A percentile compares a stretch with the other conserved stretches of the same genome.
These are phyloP conservation scores for Pseudomyrmex dendroicus DNA, from an alignment of 1,140 invertebrate species.

Conservation along the genomic window DNA sequence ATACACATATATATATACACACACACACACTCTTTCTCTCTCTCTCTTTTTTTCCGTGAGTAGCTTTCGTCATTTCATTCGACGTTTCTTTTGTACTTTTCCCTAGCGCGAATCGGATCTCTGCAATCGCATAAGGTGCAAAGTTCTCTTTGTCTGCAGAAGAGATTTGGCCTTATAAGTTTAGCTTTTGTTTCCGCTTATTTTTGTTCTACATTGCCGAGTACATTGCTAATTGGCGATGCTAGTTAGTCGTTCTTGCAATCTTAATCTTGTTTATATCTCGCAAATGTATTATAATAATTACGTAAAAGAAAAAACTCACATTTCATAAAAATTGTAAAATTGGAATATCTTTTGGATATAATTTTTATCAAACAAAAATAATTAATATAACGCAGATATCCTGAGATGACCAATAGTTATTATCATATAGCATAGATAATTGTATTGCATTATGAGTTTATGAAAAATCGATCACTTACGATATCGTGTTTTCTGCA, in stretches of 20 bases:
- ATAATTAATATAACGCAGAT: too few species aligned
- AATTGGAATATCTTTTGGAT: not conserved
- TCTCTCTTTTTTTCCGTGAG: conserved; percentile 22
- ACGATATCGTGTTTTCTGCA: conserved; percentile 36
- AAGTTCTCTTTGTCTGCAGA: conserved; percentile 11
- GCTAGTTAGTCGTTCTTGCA: not conserved
- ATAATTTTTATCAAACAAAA: not conserved
- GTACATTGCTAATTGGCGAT: not conserved
- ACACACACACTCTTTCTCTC: conserved; percentile 23
- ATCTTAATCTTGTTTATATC: not conserved
- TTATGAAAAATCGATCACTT: conserved; percentile 43
- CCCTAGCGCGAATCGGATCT: not conserved
- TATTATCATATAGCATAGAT: too few species aligned
- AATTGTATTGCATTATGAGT: conserved; percentile 11
- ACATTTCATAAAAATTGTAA: not conserved
- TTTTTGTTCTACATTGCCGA: conserved; percentile 1
- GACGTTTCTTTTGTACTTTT: conserved; percentile 35
- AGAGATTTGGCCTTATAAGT: not conserved
- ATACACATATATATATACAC: too few species aligned
- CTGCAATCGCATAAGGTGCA: conserved; percentile 24
- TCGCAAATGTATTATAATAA: not conserved
- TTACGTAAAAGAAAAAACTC: too few species aligned
- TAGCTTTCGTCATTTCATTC: conserved; percentile 43
- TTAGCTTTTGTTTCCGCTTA: not conserved
- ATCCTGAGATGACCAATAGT: too few species aligned